Evolutionary conservation across 2,113 vertebrate species (phyloP).

Genomic region (Poicephalus meyeri): DNA sequence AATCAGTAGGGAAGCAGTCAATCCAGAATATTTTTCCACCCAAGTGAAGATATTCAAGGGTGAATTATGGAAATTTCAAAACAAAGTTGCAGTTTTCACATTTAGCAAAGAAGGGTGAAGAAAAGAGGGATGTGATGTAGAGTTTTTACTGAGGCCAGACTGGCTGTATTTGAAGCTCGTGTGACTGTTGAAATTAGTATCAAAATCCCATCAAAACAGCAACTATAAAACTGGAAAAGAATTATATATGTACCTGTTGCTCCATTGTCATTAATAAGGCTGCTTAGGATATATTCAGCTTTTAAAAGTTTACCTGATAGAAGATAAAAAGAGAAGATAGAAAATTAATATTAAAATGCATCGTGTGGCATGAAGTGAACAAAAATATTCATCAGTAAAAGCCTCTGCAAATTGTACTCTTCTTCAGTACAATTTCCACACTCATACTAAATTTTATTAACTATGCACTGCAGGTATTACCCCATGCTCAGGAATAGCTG

Average conservation of each 20-base stretch:
- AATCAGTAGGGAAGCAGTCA: neutral
- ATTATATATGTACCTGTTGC: slow-evolving; percentile 76
- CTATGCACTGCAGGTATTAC: neutral
- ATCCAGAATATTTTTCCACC: neutral
- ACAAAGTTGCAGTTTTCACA: neutral
- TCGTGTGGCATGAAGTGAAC: neutral
- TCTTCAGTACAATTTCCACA: neutral
- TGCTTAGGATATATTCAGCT: slow-evolving; percentile 92
- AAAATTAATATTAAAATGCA: neutral
- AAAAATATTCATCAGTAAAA: neutral
- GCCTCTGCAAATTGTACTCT: neutral
- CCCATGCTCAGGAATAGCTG: neutral
- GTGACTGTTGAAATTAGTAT: neutral
- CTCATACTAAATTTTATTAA: neutral
- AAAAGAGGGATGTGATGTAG: neutral
- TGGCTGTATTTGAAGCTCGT: neutral
- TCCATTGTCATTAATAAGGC: slow-evolving; percentile 83
- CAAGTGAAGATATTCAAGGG: neutral
- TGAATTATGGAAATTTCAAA: neutral
- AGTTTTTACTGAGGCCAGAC: neutral
- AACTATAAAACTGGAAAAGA: neutral
- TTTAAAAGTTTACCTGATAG: slow-evolving; percentile 90
- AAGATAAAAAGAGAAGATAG: neutral
- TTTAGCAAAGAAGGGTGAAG: neutral
- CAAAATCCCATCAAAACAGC: neutral